Evolutionary conservation across 1,140 invertebrate species (phyloP).

Genomic region (Bombus picipes): DNA sequence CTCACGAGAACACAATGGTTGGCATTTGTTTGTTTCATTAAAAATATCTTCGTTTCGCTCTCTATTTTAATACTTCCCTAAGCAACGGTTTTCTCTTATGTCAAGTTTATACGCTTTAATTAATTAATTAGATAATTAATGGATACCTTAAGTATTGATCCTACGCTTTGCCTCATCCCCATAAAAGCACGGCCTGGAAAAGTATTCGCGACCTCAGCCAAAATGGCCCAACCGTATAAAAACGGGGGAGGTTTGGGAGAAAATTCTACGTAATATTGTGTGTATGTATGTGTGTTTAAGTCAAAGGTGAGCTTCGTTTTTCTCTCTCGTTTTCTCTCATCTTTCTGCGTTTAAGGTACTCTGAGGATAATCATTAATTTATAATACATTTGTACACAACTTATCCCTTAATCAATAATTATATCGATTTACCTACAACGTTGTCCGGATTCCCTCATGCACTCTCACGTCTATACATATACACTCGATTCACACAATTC

Average conservation of each 20-base stretch:
- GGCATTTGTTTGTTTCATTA: slow-evolving; percentile 72
- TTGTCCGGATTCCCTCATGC: slow-evolving; percentile 51
- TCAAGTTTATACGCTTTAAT: slow-evolving; percentile 70
- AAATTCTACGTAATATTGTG: slow-evolving; percentile 62
- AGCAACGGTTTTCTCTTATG: slow-evolving; percentile 64
- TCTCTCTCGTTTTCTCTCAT: slow-evolving; percentile 37
- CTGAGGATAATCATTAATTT: slow-evolving; percentile 74
- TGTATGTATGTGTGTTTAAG: slow-evolving; percentile 56
- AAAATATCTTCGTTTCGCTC: slow-evolving; percentile 69
- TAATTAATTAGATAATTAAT: slow-evolving; percentile 74
- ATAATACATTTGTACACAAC: slow-evolving; percentile 80
- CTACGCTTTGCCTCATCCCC: slow-evolving; percentile 45
- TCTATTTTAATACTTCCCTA: slow-evolving; percentile 66
- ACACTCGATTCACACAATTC: slow-evolving; percentile 21
- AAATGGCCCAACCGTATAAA: slow-evolving; percentile 1
- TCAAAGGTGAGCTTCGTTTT: slow-evolving; percentile 44
- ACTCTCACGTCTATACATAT: slow-evolving; percentile 11
- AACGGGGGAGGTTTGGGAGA: slow-evolving; percentile 17
- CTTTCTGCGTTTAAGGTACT: slow-evolving; percentile 69
- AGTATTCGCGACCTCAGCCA: neutral
- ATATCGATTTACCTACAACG: slow-evolving; percentile 72
- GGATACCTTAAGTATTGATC: slow-evolving; percentile 72
- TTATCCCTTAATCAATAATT: slow-evolving; percentile 78
- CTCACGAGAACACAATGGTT: slow-evolving; percentile 78
- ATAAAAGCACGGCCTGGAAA: slow-evolving; percentile 3